phyloP scores from a whole-genome alignment of 2,797 vertebrate species.

The Leptoclinus maculatus region DNA sequence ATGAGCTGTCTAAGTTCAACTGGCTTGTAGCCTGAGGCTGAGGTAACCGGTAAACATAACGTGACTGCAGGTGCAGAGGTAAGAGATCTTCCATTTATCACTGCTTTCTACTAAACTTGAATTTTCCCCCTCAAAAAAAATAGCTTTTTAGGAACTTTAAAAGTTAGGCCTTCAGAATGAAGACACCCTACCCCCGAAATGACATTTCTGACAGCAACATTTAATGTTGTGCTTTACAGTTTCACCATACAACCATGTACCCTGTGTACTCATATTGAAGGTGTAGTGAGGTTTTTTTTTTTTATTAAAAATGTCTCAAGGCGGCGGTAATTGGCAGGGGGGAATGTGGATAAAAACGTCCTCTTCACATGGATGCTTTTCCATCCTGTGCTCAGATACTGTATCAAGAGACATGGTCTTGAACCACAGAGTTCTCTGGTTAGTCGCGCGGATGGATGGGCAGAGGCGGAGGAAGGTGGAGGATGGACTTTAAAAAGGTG shows the following conservation, averaged over 20 bases:
- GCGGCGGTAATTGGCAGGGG: conserved; percentile 49
- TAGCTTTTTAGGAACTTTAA: conserved; percentile 3
- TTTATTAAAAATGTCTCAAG: conserved; percentile 51
- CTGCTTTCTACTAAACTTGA: not conserved
- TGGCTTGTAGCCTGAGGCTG: conserved; percentile 49
- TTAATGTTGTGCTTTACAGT: conserved; percentile 39
- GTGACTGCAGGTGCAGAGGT: conserved; percentile 21
- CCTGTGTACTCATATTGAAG: conserved; percentile 47
- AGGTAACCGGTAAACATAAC: conserved; percentile 42
- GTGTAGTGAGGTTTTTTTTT: conserved; percentile 9
- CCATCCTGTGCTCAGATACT: conserved; percentile 61
- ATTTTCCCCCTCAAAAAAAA: conserved; percentile 2
- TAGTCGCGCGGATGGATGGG: conserved; percentile 57
- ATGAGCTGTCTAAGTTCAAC: conserved; percentile 59
- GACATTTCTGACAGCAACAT: conserved; percentile 24
- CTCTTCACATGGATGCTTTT: conserved; percentile 64
- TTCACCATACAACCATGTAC: conserved; percentile 23
- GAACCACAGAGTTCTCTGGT: conserved; percentile 42
- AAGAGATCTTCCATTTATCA: conserved; percentile 13
- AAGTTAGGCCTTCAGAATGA: not conserved
- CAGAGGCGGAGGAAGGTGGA: conserved; percentile 26
- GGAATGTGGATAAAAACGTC: conserved; percentile 55
- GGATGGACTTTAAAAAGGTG: conserved; percentile 28
- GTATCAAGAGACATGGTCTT: conserved; percentile 54
- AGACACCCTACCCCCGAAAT: not conserved